Base-by-base conservation (phyloP, 2,113 vertebrate species). In the Phylloscopus whistleri region DNA sequence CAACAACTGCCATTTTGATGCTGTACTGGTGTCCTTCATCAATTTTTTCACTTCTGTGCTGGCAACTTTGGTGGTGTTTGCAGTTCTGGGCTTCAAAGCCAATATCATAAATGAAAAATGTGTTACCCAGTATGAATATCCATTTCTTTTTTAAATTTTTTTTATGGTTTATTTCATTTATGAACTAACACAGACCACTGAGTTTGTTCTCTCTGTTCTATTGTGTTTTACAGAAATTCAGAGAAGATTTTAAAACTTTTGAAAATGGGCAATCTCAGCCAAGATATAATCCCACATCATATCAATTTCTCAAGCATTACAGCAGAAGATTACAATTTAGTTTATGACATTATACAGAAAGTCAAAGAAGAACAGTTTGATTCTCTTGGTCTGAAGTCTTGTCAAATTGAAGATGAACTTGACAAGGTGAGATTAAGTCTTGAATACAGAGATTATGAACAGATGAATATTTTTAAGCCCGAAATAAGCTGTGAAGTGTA, bases 1-100 rank as follows among this genome's bases (percentile, higher is more conserved):
- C 98, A 99, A 99, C 98, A 99, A 99, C 98, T 99, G 99, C 98
- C 99, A 99, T 97, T 99, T 99, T 31, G 99, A 99, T 72, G 99
- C 99, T 84, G 98, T 99, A 69, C 97, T 99, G 92, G 99, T 99
- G 97, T 99, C 99, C 77, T 98, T 99, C 63, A 99, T 99, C 97
- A 99, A 99, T 94, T 99, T 99, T 98, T 99, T 99, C 97, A 99
- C 99, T 73, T 99, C 99, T 44, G 98, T 99, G 91, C 98, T 99
- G 98, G 99, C 99, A 94, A 99, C 99, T 17, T 95, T 99, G 98
- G 99, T 99, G 96, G 99, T 99, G 96, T 99, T 99, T 94, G 99
- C 99, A 23, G 99, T 99, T 94, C 98, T 99, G 92, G 99, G 99
- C 95, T 99, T 99, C 98, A 99, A 99, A 97, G 99, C 99, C 91